Conservation (phyloP, 1,140 invertebrate genomes). For the Drosophila tani region DNA sequence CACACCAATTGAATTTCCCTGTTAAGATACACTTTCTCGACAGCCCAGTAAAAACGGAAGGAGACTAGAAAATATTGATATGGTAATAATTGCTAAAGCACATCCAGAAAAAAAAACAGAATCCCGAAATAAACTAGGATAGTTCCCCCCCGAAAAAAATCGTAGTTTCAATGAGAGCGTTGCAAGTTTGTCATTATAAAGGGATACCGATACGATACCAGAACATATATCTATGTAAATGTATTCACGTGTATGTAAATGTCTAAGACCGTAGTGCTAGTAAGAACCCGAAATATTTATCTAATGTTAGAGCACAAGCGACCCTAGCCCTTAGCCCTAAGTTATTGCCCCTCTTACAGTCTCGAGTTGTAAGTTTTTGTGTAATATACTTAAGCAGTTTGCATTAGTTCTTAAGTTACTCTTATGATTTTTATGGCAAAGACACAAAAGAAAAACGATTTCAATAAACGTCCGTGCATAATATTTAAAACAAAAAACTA, state of each 20-base stretch:
- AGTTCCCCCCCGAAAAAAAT: constrained; percentile 20
- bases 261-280: constrained; percentile 73
- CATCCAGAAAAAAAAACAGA: constrained; percentile 25
- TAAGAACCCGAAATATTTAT: constrained; percentile 65
- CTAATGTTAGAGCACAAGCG: constrained; percentile 74
- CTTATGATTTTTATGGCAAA: constrained; percentile 60
- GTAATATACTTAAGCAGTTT: constrained; percentile 79
- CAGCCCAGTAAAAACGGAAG: constrained; percentile 39
- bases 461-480: constrained; percentile 82
- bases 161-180: constrained; percentile 37
- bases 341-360: constrained; percentile 35
- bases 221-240: constrained; percentile 63
- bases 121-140: constrained; percentile 23
- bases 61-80: constrained; percentile 31
- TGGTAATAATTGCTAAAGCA: constrained; percentile 40
- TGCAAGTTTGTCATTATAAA: constrained; percentile 50
- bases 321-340: constrained; percentile 26
- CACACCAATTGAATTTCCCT: constrained; percentile 25
- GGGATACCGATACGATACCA: constrained; percentile 38
- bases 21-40: constrained; percentile 28
- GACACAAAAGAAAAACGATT: constrained; percentile 67
- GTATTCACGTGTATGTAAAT: constrained; percentile 69
- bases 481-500: constrained; percentile 70
- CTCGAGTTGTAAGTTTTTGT: constrained; percentile 59
- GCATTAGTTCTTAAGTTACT: constrained; percentile 69